Conservation (phyloP, 2,888 invertebrate species). For the Osmoderma eremita region DNA sequence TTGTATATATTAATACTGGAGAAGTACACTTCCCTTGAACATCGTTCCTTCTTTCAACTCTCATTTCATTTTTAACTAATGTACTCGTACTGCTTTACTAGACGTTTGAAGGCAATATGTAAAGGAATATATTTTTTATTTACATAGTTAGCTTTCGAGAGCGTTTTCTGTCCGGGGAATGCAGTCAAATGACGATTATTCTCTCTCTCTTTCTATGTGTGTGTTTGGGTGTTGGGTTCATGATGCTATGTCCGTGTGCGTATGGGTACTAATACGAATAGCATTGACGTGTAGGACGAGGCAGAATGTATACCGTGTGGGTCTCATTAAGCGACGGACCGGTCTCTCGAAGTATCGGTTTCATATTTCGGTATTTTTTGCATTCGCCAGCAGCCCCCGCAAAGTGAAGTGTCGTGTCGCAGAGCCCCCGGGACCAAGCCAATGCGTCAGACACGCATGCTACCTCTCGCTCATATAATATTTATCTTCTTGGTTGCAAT, state of each 20-base stretch:
- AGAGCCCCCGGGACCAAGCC: conserved; percentile 55
- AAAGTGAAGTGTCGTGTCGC: conserved; percentile 65
- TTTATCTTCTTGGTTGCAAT: conserved; percentile 46
- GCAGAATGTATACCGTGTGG: conserved; percentile 44
- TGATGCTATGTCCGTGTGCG: conserved; percentile 14
- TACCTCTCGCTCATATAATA: conserved; percentile 50
- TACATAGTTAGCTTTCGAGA: background rate
- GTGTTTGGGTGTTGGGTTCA: conserved; percentile 22
- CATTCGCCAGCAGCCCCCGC: conserved; percentile 54
- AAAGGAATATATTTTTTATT: too few relatives aligned
- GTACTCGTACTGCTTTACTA: too few relatives aligned
- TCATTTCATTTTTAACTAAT: too few relatives aligned
- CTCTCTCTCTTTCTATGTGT: conserved; percentile 2
- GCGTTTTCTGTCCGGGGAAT: conserved; percentile 9
- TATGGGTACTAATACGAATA: conserved; percentile 23
- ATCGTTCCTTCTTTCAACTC: too few relatives aligned
- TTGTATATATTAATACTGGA: too few relatives aligned
- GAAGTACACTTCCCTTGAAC: too few relatives aligned
- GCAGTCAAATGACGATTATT: conserved; percentile 9
- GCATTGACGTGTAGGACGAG: conserved; percentile 30
- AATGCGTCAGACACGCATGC: conserved; percentile 47
- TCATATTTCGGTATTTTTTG: conserved; percentile 61
- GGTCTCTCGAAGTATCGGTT: conserved; percentile 54
- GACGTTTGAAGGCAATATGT: too few relatives aligned
- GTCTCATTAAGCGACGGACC: conserved; percentile 49